These are phyloP conservation scores for Zoanthus sansibaricus DNA, from an alignment of 92 coral and sea anemone genomes.

Conservation along the genomic window DNA sequence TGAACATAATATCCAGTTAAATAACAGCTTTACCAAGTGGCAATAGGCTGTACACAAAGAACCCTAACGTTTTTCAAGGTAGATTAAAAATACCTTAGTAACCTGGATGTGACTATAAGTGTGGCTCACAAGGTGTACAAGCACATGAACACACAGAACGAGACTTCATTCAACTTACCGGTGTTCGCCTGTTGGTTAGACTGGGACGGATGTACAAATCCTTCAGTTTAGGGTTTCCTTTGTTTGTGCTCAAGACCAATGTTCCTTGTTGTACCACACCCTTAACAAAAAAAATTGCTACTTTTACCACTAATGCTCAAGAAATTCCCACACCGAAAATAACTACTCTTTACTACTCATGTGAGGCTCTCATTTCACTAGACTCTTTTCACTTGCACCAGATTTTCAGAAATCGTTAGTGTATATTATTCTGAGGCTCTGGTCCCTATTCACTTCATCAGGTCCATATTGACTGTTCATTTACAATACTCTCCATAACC, in stretches of 20 bases:
- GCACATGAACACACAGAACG: background rate
- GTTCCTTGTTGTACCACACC: slow-evolving; percentile 98
- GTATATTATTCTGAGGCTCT: no score
- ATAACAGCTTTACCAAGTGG: no score
- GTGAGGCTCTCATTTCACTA: no score
- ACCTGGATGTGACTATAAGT: background rate
- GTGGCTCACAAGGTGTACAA: background rate
- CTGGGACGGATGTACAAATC: slow-evolving; percentile 98
- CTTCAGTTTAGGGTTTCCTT: slow-evolving; percentile 95
- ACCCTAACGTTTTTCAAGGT: no score
- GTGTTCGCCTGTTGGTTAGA: slow-evolving; percentile 83
- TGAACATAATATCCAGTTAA: no score
- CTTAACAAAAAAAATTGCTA: slow-evolving; percentile 40
- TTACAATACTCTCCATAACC: no score
- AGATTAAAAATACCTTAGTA: no score
- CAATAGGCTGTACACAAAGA: no score
- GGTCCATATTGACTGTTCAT: no score
- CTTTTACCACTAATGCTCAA: background rate
- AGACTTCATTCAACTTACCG: slow-evolving; percentile 63
- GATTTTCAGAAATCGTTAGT: background rate
- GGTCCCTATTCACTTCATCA: background rate
- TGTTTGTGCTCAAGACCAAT: slow-evolving; percentile 79
- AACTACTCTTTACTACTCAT: no score
- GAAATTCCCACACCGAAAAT: no score
- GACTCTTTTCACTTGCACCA: background rate